A percentile compares a stretch with the other conserved stretches of the same genome.
Evolutionary conservation across 2,113 vertebrate species (phyloP).

Genomic region (Mystacornis crossleyi): DNA sequence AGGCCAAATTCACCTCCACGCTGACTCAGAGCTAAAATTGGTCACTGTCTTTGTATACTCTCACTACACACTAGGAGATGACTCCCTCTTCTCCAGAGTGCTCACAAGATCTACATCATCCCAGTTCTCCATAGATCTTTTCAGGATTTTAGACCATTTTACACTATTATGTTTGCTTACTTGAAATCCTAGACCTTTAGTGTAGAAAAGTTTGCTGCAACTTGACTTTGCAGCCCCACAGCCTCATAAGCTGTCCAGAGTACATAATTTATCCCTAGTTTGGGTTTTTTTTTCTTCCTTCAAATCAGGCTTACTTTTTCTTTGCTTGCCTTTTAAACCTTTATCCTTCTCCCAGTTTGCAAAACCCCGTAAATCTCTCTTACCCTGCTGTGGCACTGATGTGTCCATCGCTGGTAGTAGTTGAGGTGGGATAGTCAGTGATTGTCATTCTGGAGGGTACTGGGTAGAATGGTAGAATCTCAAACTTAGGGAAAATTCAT

Average conservation of each 20-base stretch:
- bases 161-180: not conserved
- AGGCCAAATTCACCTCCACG: not conserved
- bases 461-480: not conserved
- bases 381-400: not conserved
- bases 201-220: not conserved
- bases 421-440: not conserved
- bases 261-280: not conserved
- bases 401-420: not conserved
- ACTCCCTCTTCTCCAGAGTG: not conserved
- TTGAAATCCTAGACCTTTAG: not conserved
- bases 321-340: not conserved
- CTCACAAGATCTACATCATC: not conserved
- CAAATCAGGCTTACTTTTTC: not conserved
- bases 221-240: not conserved
- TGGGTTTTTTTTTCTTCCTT: not conserved
- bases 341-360: not conserved
- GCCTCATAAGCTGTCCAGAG: not conserved
- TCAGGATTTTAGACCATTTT: not conserved
- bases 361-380: not conserved
- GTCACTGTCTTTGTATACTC: not conserved
- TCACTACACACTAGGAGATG: not conserved
- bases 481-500: not conserved
- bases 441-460: not conserved
- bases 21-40: not conserved
- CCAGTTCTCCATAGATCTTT: not conserved